Percentiles rank a stretch among this genome's conserved stretches.
Evolutionary conservation across 2,113 vertebrate genomes (phyloP).

Genomic region (Oxygymnocypris stewartii): DNA sequence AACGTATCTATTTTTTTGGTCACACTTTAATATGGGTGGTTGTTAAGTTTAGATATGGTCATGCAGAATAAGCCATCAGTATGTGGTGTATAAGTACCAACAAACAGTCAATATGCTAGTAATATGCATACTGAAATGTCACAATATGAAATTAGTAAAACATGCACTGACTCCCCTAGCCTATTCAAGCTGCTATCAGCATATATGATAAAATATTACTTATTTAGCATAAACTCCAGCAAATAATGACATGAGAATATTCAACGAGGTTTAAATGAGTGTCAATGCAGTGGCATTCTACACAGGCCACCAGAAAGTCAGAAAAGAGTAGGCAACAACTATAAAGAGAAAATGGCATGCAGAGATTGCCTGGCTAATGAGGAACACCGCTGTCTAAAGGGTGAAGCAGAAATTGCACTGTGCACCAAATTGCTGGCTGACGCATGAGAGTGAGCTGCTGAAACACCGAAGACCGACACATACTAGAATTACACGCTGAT

Average conservation of each 20-base stretch:
- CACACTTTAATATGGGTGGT: not conserved
- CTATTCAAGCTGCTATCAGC: not conserved
- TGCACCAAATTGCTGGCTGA: constrained; percentile 43
- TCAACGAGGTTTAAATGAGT: constrained; percentile 6
- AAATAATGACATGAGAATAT: not conserved
- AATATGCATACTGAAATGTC: not conserved
- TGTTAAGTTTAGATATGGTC: too few relatives aligned
- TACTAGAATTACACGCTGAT: not conserved
- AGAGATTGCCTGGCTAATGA: constrained; percentile 20
- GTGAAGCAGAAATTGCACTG: constrained; percentile 65
- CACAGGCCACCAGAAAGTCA: constrained; percentile 40
- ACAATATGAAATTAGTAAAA: not conserved
- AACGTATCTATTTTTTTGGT: not conserved
- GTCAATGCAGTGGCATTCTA: constrained; percentile 39
- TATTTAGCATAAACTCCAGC: not conserved
- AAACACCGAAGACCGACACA: not conserved
- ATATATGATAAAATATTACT: not conserved
- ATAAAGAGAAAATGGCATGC: constrained; percentile 63
- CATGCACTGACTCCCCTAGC: not conserved
- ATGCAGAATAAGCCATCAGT: too few relatives aligned
- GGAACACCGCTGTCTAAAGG: not conserved
- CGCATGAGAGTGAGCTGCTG: constrained; percentile 16
- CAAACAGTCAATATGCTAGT: too few relatives aligned
- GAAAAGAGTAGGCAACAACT: constrained; percentile 52
- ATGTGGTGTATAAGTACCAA: too few relatives aligned